phyloP scores from a whole-genome alignment of 1,140 invertebrate species.

The Chironomus tepperi region DNA sequence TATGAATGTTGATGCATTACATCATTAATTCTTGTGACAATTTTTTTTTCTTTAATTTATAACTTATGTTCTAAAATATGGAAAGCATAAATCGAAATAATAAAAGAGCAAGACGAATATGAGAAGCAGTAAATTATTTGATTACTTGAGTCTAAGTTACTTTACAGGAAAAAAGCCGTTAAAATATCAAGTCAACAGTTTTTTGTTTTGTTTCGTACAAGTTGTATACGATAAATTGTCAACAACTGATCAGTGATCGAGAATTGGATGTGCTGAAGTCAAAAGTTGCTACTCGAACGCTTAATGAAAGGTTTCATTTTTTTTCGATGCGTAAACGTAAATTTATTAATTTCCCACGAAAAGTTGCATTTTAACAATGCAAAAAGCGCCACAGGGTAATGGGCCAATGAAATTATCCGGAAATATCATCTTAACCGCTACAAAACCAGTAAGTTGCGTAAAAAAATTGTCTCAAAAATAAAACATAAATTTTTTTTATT shows the following conservation, averaged over 20 bases:
- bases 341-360: slow-evolving; percentile 5
- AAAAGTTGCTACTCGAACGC: background rate
- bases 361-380: slow-evolving; percentile 16
- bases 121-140: background rate
- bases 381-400: slow-evolving; percentile 18
- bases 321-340: slow-evolving; percentile 16
- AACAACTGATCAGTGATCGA: background rate
- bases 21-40: background rate
- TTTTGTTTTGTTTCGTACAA: background rate
- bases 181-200: background rate
- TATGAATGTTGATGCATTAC: slow-evolving; percentile 5
- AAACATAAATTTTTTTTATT: slow-evolving; percentile 6
- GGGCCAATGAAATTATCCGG: slow-evolving; percentile 18
- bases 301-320: background rate
- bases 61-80: no score
- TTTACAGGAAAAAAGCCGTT: background rate
- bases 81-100: no score
- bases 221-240: background rate
- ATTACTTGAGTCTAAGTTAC: background rate
- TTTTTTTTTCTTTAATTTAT: no score
- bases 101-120: no score
- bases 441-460: background rate
- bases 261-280: background rate
- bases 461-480: background rate
- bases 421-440: slow-evolving; percentile 5